These are phyloP conservation scores for Podargus strigoides DNA, from an alignment of 2,797 vertebrate genomes.

Conservation along the genomic window DNA sequence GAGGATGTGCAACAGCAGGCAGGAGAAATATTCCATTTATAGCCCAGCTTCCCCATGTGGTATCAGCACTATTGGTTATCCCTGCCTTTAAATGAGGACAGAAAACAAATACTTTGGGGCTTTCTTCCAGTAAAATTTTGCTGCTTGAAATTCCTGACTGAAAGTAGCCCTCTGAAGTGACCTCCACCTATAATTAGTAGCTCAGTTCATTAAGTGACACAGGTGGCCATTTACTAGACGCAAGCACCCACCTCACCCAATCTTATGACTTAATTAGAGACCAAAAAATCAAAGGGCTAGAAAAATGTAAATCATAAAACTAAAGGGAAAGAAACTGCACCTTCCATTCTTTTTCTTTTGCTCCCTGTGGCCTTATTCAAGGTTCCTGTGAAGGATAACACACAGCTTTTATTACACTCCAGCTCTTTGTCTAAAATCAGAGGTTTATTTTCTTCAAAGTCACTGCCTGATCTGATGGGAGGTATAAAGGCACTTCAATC, in stretches of 20 bases:
- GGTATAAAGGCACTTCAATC: constrained; percentile 45
- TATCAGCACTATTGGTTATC: background rate
- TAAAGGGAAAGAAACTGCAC: background rate
- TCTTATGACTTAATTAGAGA: constrained; percentile 63
- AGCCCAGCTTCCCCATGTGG: background rate
- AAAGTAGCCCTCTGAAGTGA: constrained; percentile 27
- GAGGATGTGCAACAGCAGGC: background rate
- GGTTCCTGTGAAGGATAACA: constrained; percentile 30
- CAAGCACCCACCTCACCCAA: background rate
- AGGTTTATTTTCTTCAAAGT: constrained; percentile 58
- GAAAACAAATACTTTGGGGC: background rate
- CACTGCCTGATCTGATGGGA: constrained; percentile 42
- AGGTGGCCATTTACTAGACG: constrained; percentile 4
- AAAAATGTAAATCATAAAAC: constrained; percentile 67
- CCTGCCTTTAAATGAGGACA: background rate
- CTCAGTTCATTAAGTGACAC: constrained; percentile 41
- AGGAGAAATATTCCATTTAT: background rate
- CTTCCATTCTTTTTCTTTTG: background rate
- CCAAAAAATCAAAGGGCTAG: constrained; percentile 34
- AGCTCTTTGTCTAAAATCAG: constrained; percentile 30
- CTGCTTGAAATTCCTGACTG: constrained; percentile 46
- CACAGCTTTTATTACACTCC: constrained; percentile 1
- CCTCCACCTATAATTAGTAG: constrained; percentile 53
- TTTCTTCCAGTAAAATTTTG: constrained; percentile 16
- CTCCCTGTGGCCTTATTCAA: constrained; percentile 34